A percentile compares a stretch with the other conserved stretches of the same genome.
Conservation (phyloP, 2,797 vertebrate genomes). For the Podargus strigoides region DNA sequence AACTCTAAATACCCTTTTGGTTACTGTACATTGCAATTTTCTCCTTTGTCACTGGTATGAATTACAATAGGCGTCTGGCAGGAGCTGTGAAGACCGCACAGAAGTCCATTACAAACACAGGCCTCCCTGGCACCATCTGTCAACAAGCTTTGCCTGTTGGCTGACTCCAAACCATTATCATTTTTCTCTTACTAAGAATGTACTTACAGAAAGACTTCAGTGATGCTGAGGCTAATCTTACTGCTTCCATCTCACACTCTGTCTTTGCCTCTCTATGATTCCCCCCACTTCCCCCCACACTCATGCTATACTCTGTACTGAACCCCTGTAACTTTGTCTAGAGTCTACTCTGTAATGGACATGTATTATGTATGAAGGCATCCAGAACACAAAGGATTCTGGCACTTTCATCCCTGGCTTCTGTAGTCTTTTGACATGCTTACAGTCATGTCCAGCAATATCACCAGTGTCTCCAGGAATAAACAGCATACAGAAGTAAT, state of each 20-base stretch:
- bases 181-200: background rate
- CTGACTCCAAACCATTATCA: background rate
- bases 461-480: background rate
- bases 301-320: background rate
- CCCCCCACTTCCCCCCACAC: rapidly evolving
- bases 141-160: background rate
- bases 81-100: background rate
- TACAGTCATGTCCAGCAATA: background rate
- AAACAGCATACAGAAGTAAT: background rate
- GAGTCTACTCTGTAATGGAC: background rate
- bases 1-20: background rate
- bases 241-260: background rate
- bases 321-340: background rate
- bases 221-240: no score
- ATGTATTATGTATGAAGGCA: background rate
- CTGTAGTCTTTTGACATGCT: background rate
- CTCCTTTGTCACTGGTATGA: background rate
- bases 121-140: background rate
- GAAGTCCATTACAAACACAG: background rate
- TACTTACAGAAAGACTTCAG: background rate
- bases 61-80: background rate
- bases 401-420: background rate
- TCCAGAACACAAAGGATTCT: background rate
- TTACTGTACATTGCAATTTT: background rate
- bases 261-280: background rate